phyloP scores from a whole-genome alignment of 2,888 invertebrate species.

The Tuta absoluta region DNA sequence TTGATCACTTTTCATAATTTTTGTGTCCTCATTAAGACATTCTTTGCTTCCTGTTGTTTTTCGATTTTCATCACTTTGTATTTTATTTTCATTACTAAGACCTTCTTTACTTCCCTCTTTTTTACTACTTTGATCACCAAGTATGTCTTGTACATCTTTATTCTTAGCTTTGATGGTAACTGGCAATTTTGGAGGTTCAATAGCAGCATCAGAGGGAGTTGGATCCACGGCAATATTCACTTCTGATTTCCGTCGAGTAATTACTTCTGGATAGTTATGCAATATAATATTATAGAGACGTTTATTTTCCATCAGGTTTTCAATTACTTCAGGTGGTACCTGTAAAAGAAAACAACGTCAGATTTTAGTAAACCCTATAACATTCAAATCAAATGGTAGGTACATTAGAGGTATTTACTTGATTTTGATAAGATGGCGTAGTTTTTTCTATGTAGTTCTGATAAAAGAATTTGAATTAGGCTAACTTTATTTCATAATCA shows the following conservation, averaged over 20 bases:
- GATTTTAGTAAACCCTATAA: no score
- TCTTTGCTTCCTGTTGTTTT: conserved; percentile 31
- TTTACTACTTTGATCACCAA: conserved; percentile 24
- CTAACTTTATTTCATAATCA: no score
- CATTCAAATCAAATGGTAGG: no score
- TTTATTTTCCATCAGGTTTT: conserved; percentile 83
- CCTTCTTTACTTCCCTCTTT: conserved; percentile 40
- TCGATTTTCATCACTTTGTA: conserved; percentile 2
- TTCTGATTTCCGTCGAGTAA: conserved; percentile 83
- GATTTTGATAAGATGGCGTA: no score
- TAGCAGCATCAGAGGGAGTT: conserved; percentile 34
- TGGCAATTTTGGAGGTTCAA: conserved; percentile 59
- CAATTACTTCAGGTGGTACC: conserved; percentile 87
- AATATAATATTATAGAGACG: conserved; percentile 85
- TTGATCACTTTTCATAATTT: conserved; percentile 27
- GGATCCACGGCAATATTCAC: conserved; percentile 69
- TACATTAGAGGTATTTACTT: no score
- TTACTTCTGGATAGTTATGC: conserved; percentile 85
- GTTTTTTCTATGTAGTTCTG: no score
- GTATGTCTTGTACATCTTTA: conserved; percentile 39
- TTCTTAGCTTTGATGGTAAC: conserved; percentile 53
- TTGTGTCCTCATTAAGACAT: conserved; percentile 31
- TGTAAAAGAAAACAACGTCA: conserved; percentile 48
- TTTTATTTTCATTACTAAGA: conserved; percentile 32
- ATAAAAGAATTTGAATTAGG: no score